Evolutionary conservation across 2,888 invertebrate genomes (phyloP).

Genomic region (Cataglyphis albicans): DNA sequence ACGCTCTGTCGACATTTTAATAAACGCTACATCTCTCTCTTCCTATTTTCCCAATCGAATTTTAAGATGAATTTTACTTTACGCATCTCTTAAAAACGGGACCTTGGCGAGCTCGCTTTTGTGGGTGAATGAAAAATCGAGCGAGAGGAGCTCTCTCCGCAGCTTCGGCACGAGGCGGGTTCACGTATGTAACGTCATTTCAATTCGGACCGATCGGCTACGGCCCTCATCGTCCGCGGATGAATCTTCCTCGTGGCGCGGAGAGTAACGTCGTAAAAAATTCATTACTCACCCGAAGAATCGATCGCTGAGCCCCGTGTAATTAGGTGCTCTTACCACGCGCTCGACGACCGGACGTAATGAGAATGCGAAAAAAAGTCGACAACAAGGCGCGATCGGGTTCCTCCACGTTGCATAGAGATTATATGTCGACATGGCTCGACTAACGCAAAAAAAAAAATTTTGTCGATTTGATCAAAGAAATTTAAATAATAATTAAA

Average conservation of each 20-base stretch:
- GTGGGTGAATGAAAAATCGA: slow-evolving; percentile 1
- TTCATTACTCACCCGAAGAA: slow-evolving; percentile 83
- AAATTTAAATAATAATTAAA: slow-evolving; percentile 34
- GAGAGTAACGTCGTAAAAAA: slow-evolving; percentile 82
- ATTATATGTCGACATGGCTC: neutral
- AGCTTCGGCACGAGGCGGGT: neutral
- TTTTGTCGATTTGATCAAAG: slow-evolving; percentile 11
- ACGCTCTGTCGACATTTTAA: neutral
- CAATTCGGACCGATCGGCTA: slow-evolving; percentile 77
- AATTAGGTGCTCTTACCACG: slow-evolving; percentile 79
- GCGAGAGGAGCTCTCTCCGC: slow-evolving; percentile 8
- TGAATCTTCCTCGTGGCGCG: slow-evolving; percentile 67
- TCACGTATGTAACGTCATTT: slow-evolving; percentile 64
- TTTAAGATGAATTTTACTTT: neutral
- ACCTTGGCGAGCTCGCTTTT: slow-evolving; percentile 6
- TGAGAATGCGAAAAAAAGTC: slow-evolving; percentile 56
- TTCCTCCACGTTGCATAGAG: slow-evolving; percentile 34
- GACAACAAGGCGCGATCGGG: slow-evolving; percentile 48
- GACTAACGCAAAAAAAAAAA: slow-evolving; percentile 21
- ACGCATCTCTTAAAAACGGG: neutral
- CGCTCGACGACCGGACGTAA: slow-evolving; percentile 48
- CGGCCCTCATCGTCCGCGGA: slow-evolving; percentile 72
- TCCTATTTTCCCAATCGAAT: neutral
- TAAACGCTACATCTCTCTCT: neutral
- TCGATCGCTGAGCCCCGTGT: slow-evolving; percentile 83